A percentile compares a stretch with the other conserved stretches of the same genome.
Conservation (phyloP, 2,888 invertebrate species). For the Ormyrus thymus region DNA sequence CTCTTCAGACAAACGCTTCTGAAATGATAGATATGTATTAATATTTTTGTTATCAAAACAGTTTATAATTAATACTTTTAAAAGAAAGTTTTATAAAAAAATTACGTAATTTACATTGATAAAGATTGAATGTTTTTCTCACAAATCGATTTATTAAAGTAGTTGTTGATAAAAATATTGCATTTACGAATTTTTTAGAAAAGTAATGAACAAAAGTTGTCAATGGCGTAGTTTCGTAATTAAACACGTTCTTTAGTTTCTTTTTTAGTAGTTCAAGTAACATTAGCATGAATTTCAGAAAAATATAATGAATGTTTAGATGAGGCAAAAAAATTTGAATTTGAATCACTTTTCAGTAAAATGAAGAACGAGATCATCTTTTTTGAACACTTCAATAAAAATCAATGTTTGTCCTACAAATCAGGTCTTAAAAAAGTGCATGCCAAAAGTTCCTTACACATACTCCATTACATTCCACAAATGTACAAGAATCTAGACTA, state of each 20-base stretch:
- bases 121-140: too few relatives aligned
- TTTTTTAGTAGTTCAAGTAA: slow-evolving; percentile 24
- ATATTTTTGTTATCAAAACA: slow-evolving; percentile 30
- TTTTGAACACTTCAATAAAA: background rate
- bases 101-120: too few relatives aligned
- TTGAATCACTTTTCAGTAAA: too few relatives aligned
- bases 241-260: too few relatives aligned
- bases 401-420: slow-evolving; percentile 36
- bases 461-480: slow-evolving; percentile 28
- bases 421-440: slow-evolving; percentile 14
- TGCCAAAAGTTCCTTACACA: slow-evolving; percentile 26
- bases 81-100: background rate
- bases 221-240: too few relatives aligned
- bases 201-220: too few relatives aligned
- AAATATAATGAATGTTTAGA: background rate
- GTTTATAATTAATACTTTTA: slow-evolving; percentile 10
- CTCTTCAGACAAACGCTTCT: slow-evolving; percentile 71
- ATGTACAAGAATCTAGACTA: slow-evolving; percentile 12
- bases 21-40: slow-evolving; percentile 56
- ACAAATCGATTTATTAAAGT: too few relatives aligned
- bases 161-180: too few relatives aligned
- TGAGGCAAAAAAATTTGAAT: too few relatives aligned
- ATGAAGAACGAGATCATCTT: too few relatives aligned
- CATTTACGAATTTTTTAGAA: too few relatives aligned
- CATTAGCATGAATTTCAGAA: slow-evolving; percentile 27